Percentiles rank a stretch among this genome's conserved stretches.
Evolutionary conservation across 2,797 vertebrate genomes (phyloP).

Genomic region (Thunnus albacares): DNA sequence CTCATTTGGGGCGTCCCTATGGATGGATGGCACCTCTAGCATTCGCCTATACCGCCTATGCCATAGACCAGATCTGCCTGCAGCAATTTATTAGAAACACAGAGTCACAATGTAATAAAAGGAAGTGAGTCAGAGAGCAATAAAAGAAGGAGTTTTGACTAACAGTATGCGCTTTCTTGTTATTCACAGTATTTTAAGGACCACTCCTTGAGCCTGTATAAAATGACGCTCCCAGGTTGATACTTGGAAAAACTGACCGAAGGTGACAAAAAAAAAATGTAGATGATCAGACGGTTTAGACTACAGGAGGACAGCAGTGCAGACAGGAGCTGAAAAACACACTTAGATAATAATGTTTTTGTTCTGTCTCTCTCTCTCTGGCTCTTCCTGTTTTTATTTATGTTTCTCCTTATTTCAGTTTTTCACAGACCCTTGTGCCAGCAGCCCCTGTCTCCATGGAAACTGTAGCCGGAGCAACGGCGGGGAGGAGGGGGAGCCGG

Average conservation of each 20-base stretch:
- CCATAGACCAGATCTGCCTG: too few relatives aligned
- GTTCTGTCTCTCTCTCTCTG: constrained; percentile 23
- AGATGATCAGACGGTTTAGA: neutral
- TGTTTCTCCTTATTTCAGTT: constrained; percentile 85
- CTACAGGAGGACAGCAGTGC: neutral
- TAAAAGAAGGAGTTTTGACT: constrained; percentile 38
- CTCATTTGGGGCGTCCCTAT: too few relatives aligned
- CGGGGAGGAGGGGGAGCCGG: constrained; percentile 75
- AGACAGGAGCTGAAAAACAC: constrained; percentile 14
- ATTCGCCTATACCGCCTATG: too few relatives aligned
- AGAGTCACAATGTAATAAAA: constrained; percentile 43
- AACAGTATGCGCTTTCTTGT: neutral
- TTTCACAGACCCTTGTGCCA: constrained; percentile 93
- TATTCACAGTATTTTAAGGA: constrained; percentile 5
- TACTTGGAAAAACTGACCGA: constrained; percentile 17
- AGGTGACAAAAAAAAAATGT: neutral
- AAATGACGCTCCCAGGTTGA: constrained; percentile 5
- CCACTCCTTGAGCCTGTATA: neutral
- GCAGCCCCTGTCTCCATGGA: constrained; percentile 97
- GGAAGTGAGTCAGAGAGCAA: constrained; percentile 51
- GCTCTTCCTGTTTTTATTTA: constrained; percentile 50
- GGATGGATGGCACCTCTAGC: too few relatives aligned
- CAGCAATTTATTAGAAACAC: constrained; percentile 3
- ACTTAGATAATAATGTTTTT: constrained; percentile 3
- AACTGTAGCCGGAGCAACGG: constrained; percentile 90